Base-by-base conservation (phyloP, 37 sponge, comb jelly and placozoan genomes). In the Ephydatia muelleri region DNA sequence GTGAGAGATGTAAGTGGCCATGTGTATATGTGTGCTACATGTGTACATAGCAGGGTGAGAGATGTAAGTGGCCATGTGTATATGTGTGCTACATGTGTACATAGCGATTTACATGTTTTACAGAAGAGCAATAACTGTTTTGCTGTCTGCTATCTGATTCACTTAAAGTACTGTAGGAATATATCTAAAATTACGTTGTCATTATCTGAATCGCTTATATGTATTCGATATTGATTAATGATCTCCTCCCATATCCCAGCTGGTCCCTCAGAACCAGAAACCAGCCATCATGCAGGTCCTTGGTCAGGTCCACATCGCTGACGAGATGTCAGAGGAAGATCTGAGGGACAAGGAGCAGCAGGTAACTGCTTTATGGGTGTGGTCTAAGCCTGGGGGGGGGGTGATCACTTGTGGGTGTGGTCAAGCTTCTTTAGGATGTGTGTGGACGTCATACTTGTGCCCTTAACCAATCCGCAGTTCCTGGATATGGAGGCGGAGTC, bases 301-400 rank as follows among this genome's bases (percentile, higher is more conserved):
- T 11, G 94, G 94, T 67, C 89, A 93, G 40, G 94, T 92, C 9
- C 94, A 96, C 73, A 86, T 88, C 49, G 49, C 89, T 47, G 94
- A 88, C 68, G 83, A 82, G 22, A 76, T 72, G 22, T 49, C 65
- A 2, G 93, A 95, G 19, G 95, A 87, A 23, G 94, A 90, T 57
- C 89, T 91, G 9, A 86, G 75, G 29, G 88, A 67, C 65, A 92
- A 84, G 85, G 95, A 95, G 25, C 75, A 92, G 31, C 57, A 35
- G 39, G 84, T 83, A 47, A 37, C 47, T 29, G 16, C 26, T 26
- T n/a, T n/a, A n/a, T n/a, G n/a, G 43, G 43, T 43, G 43, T 43
- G 43, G 43, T 43, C 43, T 6, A 43, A 6, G 6, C 3, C 3
- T 43, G 43, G 3, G 43, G 43, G 43, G 3, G 43, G 3, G 43